Conservation (phyloP, 1,140 invertebrate genomes). For the Drosophila dunni region DNA sequence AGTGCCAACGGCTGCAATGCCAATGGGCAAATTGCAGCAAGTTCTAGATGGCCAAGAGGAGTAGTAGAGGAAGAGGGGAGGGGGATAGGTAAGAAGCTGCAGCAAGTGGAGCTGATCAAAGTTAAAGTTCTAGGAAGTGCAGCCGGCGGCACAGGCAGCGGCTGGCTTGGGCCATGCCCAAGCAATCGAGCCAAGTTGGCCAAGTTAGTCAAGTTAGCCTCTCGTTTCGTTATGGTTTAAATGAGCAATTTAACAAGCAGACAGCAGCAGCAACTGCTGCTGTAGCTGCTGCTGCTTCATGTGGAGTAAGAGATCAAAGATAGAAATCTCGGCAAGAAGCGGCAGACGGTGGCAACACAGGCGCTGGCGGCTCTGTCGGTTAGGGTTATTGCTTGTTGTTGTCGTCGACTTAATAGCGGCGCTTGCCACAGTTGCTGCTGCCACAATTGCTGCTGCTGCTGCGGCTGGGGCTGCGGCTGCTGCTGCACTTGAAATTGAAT, state of each 20-base stretch:
- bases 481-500: slow-evolving; percentile 82
- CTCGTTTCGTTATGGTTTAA: slow-evolving; percentile 79
- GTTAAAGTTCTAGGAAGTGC: slow-evolving; percentile 65
- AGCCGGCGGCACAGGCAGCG: slow-evolving; percentile 64
- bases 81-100: slow-evolving; percentile 1
- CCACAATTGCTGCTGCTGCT: slow-evolving; percentile 40
- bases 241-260: slow-evolving; percentile 82
- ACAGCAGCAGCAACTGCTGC: slow-evolving; percentile 59
- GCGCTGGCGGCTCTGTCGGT: slow-evolving; percentile 69
- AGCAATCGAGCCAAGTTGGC: slow-evolving; percentile 12
- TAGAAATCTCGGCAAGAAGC: slow-evolving; percentile 81
- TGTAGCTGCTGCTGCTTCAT: slow-evolving; percentile 50
- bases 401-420: slow-evolving; percentile 81
- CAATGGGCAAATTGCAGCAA: slow-evolving; percentile 68
- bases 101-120: slow-evolving; percentile 56
- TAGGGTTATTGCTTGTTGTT: slow-evolving; percentile 82
- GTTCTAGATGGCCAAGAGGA: not conserved
- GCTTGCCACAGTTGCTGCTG: slow-evolving; percentile 66
- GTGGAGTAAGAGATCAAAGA: slow-evolving; percentile 82
- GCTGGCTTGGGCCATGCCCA: slow-evolving; percentile 35
- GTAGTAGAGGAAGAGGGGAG: slow-evolving; percentile 1
- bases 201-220: slow-evolving; percentile 13
- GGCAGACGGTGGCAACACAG: slow-evolving; percentile 77
- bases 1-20: slow-evolving; percentile 68
- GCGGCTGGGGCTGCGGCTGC: slow-evolving; percentile 33